Evolutionary conservation across 2,888 invertebrate genomes (phyloP).

Genomic region (Syritta pipiens): DNA sequence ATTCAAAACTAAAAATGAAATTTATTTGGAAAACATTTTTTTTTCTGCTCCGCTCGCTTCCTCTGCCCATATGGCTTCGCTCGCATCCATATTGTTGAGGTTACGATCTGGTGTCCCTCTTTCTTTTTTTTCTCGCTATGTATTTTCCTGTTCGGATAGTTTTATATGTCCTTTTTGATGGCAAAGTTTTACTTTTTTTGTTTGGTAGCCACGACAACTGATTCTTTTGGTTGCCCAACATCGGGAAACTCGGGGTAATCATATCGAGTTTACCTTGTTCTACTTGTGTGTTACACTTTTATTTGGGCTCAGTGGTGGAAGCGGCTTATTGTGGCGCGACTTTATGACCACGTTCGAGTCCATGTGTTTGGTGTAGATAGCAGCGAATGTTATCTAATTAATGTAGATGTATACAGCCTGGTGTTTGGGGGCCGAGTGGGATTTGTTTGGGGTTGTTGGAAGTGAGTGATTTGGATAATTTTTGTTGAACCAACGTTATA

Average conservation of each 20-base stretch:
- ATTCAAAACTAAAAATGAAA: not conserved
- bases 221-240: slow-evolving; percentile 24
- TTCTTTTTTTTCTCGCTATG: not conserved
- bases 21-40: slow-evolving; percentile 1
- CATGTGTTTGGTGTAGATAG: slow-evolving; percentile 43
- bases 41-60: not conserved
- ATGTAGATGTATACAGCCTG: slow-evolving; percentile 53
- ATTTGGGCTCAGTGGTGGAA: not conserved
- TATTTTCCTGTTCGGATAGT: not conserved
- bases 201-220: not conserved
- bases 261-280: slow-evolving; percentile 8
- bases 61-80: not conserved
- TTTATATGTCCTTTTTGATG: not conserved
- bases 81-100: not conserved
- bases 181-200: not conserved
- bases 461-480: not conserved
- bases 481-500: slow-evolving; percentile 8
- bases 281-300: slow-evolving; percentile 1
- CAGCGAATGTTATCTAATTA: slow-evolving; percentile 55
- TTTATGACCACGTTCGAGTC: slow-evolving; percentile 23
- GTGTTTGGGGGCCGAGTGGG: slow-evolving; percentile 1
- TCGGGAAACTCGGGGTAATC: slow-evolving; percentile 23
- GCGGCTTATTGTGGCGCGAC: not conserved
- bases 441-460: slow-evolving; percentile 10
- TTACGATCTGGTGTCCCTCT: too few relatives aligned